Evolutionary conservation across 2,113 vertebrate genomes (phyloP).

Genomic region (Gallinago undulata): DNA sequence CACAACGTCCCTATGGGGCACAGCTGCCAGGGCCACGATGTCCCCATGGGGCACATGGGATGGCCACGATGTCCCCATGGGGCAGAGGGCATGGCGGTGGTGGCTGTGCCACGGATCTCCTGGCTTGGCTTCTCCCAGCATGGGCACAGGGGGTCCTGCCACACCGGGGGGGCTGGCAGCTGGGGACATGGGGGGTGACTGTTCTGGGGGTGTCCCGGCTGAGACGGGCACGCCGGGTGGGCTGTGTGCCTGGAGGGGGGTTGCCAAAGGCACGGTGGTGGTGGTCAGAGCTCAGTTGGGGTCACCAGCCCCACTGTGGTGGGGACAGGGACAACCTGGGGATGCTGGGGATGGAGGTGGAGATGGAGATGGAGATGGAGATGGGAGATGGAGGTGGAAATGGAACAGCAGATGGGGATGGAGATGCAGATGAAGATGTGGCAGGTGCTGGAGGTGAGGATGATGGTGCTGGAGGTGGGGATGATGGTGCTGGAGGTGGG

Average conservation of each 20-base stretch:
- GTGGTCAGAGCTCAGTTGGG: not conserved
- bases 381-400: too few relatives aligned
- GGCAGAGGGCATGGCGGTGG: too few relatives aligned
- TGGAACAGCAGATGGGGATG: not conserved
- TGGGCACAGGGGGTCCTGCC: rapidly evolving
- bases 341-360: too few relatives aligned
- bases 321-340: not conserved
- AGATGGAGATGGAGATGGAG: not conserved
- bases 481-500: too few relatives aligned
- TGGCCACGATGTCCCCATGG: too few relatives aligned
- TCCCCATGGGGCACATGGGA: not conserved
- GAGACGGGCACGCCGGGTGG: not conserved
- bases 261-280: not conserved
- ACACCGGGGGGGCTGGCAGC: rapidly evolving
- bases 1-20: not conserved
- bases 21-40: too few relatives aligned
- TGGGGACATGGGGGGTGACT: not conserved
- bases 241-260: not conserved
- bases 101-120: not conserved
- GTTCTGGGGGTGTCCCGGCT: too few relatives aligned
- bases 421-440: not conserved
- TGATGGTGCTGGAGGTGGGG: not conserved
- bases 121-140: not conserved
- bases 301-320: rapidly evolving
- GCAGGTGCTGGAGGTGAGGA: not conserved